Evolutionary conservation across 2,113 vertebrate species (phyloP).

Genomic region (Cathartes aura): DNA sequence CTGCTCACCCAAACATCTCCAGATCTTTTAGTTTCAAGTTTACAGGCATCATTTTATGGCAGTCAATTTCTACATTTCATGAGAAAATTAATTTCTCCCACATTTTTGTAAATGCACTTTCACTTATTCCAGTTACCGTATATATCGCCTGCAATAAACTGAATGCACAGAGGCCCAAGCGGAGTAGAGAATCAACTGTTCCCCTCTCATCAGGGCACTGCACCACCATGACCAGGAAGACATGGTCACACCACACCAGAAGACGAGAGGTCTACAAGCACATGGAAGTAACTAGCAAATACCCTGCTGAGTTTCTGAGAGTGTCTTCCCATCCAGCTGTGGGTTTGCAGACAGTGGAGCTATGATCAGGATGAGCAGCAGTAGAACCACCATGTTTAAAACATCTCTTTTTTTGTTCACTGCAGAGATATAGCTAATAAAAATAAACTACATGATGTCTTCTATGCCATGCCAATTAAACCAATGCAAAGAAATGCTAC

Average conservation of each 20-base stretch:
- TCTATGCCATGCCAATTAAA: background rate
- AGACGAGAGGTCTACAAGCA: background rate
- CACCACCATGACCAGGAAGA: background rate
- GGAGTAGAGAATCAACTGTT: background rate
- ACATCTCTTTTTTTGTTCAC: background rate
- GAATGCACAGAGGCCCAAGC: background rate
- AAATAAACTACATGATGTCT: background rate
- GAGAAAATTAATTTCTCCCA: background rate
- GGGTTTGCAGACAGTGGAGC: background rate
- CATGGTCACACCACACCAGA: background rate
- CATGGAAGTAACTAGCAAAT: background rate
- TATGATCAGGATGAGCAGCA: background rate
- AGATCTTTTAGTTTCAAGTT: background rate
- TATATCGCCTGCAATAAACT: accelerated
- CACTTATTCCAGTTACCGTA: background rate
- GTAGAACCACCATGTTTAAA: background rate
- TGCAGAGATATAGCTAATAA: background rate
- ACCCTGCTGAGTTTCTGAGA: background rate
- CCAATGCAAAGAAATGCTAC: background rate
- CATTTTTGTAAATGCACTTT: background rate
- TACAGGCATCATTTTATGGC: background rate
- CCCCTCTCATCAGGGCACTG: background rate
- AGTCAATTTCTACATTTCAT: background rate
- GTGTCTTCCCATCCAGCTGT: background rate
- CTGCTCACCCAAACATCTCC: background rate